Evolutionary conservation across 2,797 vertebrate genomes (phyloP).

Genomic region (Coregonus sp.): DNA sequence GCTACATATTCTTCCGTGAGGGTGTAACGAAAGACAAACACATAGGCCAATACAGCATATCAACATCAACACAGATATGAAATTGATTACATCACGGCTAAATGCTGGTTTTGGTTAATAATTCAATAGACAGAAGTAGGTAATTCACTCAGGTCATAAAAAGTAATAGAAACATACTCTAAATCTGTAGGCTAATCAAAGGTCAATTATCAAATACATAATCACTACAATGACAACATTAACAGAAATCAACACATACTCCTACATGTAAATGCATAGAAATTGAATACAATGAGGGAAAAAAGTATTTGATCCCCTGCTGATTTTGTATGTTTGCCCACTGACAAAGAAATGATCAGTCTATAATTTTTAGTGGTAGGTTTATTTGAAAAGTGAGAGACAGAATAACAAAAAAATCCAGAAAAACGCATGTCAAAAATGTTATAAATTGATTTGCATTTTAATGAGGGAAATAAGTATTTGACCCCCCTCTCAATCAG

Average conservation of each 20-base stretch:
- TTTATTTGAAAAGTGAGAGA: no score
- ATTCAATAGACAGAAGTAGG: neutral
- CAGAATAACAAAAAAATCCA: no score
- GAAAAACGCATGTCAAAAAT: no score
- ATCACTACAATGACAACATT: neutral
- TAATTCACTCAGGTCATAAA: neutral
- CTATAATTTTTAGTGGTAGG: no score
- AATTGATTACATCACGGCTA: neutral
- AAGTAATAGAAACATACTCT: neutral
- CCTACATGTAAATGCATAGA: neutral
- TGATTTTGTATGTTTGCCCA: no score
- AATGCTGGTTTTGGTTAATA: neutral
- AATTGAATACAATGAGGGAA: neutral
- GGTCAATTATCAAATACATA: neutral
- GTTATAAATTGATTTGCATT: no score
- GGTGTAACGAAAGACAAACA: neutral
- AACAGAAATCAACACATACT: neutral
- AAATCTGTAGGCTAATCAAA: neutral
- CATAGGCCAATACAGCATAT: neutral
- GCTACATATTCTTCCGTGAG: neutral
- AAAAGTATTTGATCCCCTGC: no score
- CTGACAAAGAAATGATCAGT: no score
- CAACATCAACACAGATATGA: neutral
- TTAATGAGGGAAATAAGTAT: no score
- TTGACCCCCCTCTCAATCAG: no score